Percentiles rank a stretch among this genome's conserved stretches.
Conservation (phyloP, 2,888 invertebrate genomes). For the Ectropis crepuscularia region DNA sequence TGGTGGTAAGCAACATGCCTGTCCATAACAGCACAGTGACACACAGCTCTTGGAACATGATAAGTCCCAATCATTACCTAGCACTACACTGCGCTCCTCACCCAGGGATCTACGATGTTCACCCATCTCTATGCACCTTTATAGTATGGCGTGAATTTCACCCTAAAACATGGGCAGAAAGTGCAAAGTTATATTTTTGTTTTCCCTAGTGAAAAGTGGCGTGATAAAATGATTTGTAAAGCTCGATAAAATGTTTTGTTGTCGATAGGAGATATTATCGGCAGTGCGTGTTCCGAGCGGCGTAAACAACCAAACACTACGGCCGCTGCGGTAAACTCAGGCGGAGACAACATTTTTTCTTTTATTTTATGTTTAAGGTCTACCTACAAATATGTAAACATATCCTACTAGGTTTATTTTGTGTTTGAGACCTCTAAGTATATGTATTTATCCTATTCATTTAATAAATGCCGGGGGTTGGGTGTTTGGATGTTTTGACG, state of each 20-base stretch:
- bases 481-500: no score
- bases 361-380: neutral
- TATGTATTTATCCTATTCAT: no score
- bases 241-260: conserved; percentile 50
- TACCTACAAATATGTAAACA: no score
- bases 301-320: conserved; percentile 71
- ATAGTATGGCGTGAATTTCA: neutral
- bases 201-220: conserved; percentile 35
- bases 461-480: no score
- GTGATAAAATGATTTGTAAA: conserved; percentile 34
- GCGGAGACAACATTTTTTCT: conserved; percentile 49
- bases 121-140: neutral
- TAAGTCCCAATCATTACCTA: no score
- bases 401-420: no score
- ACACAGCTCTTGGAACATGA: no score
- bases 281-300: conserved; percentile 55
- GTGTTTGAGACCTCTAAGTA: no score
- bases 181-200: conserved; percentile 25
- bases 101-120: no score
- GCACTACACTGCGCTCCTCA: no score
- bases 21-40: no score
- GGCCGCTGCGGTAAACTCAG: conserved; percentile 43
- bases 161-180: conserved; percentile 11
- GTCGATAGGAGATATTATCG: conserved; percentile 58
- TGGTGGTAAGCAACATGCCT: no score